Percentiles rank a stretch among this genome's conserved stretches.
Evolutionary conservation across 2,888 invertebrate species (phyloP).

Genomic region (Amorpha juglandis): DNA sequence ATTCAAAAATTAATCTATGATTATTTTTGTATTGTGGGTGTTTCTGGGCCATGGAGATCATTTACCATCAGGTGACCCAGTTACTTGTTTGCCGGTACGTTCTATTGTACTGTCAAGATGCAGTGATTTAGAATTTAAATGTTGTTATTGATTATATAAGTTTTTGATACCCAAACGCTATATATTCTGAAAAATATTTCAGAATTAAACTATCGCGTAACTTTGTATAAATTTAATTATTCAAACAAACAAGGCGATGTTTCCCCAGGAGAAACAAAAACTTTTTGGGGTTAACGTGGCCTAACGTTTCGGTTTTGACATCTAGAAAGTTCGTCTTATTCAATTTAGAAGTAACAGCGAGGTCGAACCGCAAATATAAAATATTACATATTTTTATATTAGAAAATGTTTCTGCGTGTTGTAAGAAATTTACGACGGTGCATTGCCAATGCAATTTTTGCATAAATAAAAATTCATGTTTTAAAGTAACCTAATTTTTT

Average conservation of each 20-base stretch:
- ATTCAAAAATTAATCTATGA: no score
- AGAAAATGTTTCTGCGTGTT: constrained; percentile 4
- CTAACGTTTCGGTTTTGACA: neutral
- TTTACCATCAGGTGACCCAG: no score
- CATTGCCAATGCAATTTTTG: constrained; percentile 23
- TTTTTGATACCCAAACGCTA: neutral
- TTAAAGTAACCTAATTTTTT: constrained; percentile 21
- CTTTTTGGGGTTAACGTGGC: neutral
- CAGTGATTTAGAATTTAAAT: no score
- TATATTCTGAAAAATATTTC: neutral
- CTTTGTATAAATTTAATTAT: neutral
- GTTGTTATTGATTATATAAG: no score
- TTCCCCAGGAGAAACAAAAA: neutral
- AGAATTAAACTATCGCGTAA: neutral
- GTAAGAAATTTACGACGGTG: constrained; percentile 3
- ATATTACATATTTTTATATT: constrained; percentile 9
- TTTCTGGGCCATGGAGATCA: no score
- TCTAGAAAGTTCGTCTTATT: neutral
- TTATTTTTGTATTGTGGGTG: no score
- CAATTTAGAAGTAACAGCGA: neutral
- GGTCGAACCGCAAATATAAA: constrained; percentile 18
- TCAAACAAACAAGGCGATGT: neutral
- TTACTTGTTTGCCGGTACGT: no score
- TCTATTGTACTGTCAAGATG: no score
- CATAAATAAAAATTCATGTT: constrained; percentile 15